These are phyloP conservation scores for Cercopithecus hamlyni DNA, from an alignment of 2,797 vertebrate genomes.

Conservation along the genomic window DNA sequence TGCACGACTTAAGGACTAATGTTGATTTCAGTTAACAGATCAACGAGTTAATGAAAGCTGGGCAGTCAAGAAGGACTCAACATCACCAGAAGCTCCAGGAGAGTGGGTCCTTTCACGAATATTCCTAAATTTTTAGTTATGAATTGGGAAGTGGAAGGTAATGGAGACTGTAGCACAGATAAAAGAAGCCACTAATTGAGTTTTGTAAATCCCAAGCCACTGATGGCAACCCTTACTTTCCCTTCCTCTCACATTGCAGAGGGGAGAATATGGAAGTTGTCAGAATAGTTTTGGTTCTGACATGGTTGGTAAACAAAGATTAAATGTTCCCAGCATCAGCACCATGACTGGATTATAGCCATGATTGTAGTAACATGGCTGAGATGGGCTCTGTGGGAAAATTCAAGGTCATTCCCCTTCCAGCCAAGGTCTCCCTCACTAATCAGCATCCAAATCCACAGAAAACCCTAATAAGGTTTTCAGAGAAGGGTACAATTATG, in stretches of 20 bases:
- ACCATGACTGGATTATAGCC: background rate
- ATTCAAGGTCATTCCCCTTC: background rate
- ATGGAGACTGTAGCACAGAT: background rate
- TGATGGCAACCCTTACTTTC: fast-evolving
- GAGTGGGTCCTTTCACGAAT: background rate
- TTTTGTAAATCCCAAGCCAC: background rate
- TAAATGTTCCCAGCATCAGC: background rate
- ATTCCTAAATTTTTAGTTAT: background rate
- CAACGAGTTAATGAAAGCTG: too few species aligned
- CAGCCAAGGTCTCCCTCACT: background rate
- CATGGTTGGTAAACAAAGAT: background rate
- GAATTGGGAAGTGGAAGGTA: background rate
- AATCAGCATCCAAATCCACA: background rate
- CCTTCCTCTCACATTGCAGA: background rate
- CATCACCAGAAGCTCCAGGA: background rate
- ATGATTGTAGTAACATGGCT: background rate
- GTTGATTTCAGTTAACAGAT: background rate
- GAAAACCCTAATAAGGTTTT: background rate
- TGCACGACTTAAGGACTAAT: background rate
- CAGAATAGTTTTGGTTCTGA: background rate
- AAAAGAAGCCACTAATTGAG: background rate
- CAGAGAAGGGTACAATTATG: background rate
- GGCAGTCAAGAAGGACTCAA: background rate
- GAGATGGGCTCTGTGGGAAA: too few species aligned
- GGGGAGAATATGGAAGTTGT: background rate